Evolutionary conservation across 2,888 invertebrate species (phyloP), one percentile per base, ranked within the genome.

Genomic region (Eupithecia centaureata): DNA sequence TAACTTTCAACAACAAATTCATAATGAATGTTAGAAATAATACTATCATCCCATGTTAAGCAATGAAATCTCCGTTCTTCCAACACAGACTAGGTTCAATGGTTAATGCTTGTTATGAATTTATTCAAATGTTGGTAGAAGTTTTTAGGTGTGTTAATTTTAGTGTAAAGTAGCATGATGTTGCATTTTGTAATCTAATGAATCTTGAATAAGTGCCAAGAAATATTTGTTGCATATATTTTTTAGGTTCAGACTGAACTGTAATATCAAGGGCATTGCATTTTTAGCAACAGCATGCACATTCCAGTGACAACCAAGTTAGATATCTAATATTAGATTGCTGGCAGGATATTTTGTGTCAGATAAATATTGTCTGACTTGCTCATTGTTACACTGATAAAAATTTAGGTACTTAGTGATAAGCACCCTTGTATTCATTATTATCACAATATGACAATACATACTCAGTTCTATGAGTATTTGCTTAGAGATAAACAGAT

Each of bases 151-250:
- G n/a, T 22, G 10, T 47, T 22, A 47, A 22, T 22, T n/a, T n/a
- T 12, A 47, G 18, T 22, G 8, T 42, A 18, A 22, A 47, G 47
- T 22, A 42, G 63, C 52, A 68, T 69, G 66, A 69, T 32, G 7
- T 22, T 70, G 65, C 65, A 63, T 42, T 60, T 65, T 59, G 27
- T 22, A 61, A 28, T 54, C n/a, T 15, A 25, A 59, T 51, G 18
- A 61, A 38, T 38, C 42, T 63, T 70, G 63, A 61, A n/a, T 27
- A 27, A 32, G 38, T 63, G 56, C 69, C 65, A 65, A 61, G 27
- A 32, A 65, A 68, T 68, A 57, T 66, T 57, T 60, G 22, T 10
- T 54, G 18, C 0, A 28, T 51, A 22, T 33, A 27, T 22, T 56
- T 28, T 5, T 15, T 27, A 25, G 25, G 5, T 54, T n/a, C n/a